Evolutionary conservation across 2,113 vertebrate species (phyloP).

Genomic region (Periophthalmodon schlosseri): DNA sequence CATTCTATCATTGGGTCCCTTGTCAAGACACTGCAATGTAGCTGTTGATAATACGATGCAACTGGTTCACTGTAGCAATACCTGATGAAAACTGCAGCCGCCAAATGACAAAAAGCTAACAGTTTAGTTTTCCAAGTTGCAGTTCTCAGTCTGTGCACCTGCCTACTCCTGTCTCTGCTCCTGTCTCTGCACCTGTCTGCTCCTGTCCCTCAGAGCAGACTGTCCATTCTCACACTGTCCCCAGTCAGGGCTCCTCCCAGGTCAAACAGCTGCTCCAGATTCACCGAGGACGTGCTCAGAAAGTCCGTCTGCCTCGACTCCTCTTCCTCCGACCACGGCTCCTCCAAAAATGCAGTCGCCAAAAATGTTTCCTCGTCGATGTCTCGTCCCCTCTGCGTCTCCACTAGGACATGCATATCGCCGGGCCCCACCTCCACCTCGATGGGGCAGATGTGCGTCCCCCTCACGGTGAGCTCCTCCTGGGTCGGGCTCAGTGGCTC

Average conservation of each 20-base stretch:
- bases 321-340: slow-evolving; percentile 90
- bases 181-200: neutral
- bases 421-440: slow-evolving; percentile 38
- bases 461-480: slow-evolving; percentile 78
- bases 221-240: slow-evolving; percentile 78
- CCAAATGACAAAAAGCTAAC: no score
- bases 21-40: no score
- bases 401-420: slow-evolving; percentile 50
- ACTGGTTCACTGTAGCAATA: no score
- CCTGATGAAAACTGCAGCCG: no score
- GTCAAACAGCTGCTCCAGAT: slow-evolving; percentile 85
- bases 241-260: slow-evolving; percentile 71
- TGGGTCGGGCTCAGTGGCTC: slow-evolving; percentile 79
- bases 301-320: slow-evolving; percentile 71
- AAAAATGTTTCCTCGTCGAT: slow-evolving; percentile 89
- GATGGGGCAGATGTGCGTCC: slow-evolving; percentile 55
- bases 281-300: slow-evolving; percentile 77
- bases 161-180: neutral
- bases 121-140: no score
- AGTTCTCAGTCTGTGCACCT: no score
- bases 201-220: slow-evolving; percentile 69
- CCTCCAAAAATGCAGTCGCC: slow-evolving; percentile 89
- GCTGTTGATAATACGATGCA: no score
- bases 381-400: slow-evolving; percentile 77
- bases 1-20: no score